These are phyloP conservation scores for Prolemur simus DNA, from an alignment of 2,113 vertebrate genomes.

Conservation along the genomic window DNA sequence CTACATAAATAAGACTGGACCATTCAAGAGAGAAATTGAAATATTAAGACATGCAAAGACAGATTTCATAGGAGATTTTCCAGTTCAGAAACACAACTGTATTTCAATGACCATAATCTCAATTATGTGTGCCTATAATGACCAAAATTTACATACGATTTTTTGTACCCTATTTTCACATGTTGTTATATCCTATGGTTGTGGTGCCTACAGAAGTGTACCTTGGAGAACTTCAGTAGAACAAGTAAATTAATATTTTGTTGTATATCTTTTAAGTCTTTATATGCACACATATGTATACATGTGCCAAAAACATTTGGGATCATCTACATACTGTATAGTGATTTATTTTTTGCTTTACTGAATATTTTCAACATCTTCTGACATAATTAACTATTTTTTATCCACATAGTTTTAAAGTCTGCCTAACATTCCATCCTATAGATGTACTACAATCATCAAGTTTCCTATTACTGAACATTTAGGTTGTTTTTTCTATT, in stretches of 20 bases:
- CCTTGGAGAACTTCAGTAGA: background rate
- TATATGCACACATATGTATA: background rate
- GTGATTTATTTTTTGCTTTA: background rate
- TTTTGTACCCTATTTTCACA: background rate
- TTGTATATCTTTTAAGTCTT: background rate
- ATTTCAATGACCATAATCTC: background rate
- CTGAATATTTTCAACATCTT: background rate
- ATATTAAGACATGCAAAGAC: background rate
- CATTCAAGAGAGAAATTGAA: background rate
- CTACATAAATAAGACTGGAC: background rate
- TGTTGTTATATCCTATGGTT: background rate
- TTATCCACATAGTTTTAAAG: background rate
- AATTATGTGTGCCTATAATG: background rate
- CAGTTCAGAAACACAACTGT: background rate
- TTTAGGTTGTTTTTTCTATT: background rate
- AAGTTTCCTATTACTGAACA: background rate
- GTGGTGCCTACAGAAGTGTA: background rate
- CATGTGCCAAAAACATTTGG: background rate
- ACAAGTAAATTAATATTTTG: background rate
- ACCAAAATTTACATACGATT: background rate
- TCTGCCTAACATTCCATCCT: background rate
- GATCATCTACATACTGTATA: background rate
- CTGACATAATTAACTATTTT: background rate
- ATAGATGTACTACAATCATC: background rate
- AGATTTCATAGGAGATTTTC: background rate